Evolutionary conservation across 2,888 invertebrate genomes (phyloP).

Genomic region (Choristoneura rosaceana): DNA sequence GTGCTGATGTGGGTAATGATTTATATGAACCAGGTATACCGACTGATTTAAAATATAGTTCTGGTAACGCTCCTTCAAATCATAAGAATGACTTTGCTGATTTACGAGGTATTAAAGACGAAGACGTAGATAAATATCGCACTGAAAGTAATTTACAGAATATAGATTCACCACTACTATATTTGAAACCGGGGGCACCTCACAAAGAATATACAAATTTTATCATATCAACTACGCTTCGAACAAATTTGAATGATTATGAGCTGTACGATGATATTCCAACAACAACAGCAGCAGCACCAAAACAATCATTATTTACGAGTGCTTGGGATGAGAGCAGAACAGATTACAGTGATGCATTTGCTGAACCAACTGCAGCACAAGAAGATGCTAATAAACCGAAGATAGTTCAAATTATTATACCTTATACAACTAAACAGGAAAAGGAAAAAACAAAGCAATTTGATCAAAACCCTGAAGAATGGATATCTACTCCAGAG

Average conservation of each 20-base stretch:
- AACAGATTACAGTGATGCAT: conserved; percentile 61
- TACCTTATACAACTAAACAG: conserved; percentile 89
- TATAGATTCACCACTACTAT: conserved; percentile 86
- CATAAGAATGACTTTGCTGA: conserved; percentile 72
- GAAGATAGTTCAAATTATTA: conserved; percentile 91
- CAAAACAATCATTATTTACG: conserved; percentile 53
- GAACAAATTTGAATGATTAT: conserved; percentile 67
- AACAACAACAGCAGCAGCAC: conserved; percentile 63
- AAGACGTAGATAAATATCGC: conserved; percentile 77
- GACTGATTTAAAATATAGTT: conserved; percentile 58
- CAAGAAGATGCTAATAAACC: conserved; percentile 76
- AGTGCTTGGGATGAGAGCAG: conserved; percentile 66
- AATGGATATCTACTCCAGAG: conserved; percentile 61
- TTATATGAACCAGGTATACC: conserved; percentile 66
- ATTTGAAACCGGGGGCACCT: conserved; percentile 80
- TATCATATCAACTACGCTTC: conserved; percentile 63
- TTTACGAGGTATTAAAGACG: conserved; percentile 74
- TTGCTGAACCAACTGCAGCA: conserved; percentile 53
- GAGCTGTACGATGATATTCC: conserved; percentile 76
- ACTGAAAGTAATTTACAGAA: conserved; percentile 79
- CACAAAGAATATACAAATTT: conserved; percentile 83
- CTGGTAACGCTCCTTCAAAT: conserved; percentile 58
- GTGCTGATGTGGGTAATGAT: conserved; percentile 69
- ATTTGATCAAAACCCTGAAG: conserved; percentile 76
- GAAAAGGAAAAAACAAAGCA: conserved; percentile 59